phyloP scores from a whole-genome alignment of 2,797 vertebrate genomes.

The Anguilla anguilla region DNA sequence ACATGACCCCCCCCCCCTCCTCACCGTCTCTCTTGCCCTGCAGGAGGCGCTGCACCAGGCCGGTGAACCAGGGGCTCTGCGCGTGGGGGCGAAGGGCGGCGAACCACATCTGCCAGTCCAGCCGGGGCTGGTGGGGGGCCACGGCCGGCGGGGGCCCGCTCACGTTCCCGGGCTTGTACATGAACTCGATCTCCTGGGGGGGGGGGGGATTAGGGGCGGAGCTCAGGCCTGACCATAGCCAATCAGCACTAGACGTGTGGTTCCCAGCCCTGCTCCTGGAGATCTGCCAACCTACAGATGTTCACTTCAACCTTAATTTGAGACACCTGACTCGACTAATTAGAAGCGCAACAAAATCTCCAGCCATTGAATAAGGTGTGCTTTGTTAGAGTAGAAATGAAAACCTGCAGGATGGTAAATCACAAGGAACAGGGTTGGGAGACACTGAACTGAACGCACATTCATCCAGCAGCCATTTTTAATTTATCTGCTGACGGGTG shows the following conservation, averaged over 20 bases:
- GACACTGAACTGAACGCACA: not conserved
- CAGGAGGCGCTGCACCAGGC: slow-evolving; percentile 76
- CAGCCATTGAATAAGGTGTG: too few relatives aligned
- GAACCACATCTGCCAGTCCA: slow-evolving; percentile 85
- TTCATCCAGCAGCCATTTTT: not conserved
- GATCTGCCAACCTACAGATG: too few relatives aligned
- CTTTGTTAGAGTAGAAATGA: too few relatives aligned
- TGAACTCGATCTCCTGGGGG: slow-evolving; percentile 78
- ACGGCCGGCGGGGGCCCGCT: slow-evolving; percentile 60
- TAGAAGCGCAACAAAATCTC: too few relatives aligned
- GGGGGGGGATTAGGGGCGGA: not conserved
- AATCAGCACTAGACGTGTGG: too few relatives aligned
- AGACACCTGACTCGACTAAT: too few relatives aligned
- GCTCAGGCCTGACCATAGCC: not conserved
- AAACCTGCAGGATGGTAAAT: too few relatives aligned
- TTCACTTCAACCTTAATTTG: too few relatives aligned
- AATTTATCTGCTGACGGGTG: too few relatives aligned
- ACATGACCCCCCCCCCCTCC: slow-evolving; percentile 21
- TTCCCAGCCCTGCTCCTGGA: too few relatives aligned
- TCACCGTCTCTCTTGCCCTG: slow-evolving; percentile 80
- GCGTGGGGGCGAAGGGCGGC: slow-evolving; percentile 68
- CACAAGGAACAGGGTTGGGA: too few relatives aligned
- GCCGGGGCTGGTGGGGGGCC: slow-evolving; percentile 76
- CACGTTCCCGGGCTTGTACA: slow-evolving; percentile 80
- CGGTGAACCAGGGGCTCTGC: slow-evolving; percentile 78